Base-by-base conservation (phyloP, 1,140 invertebrate species). In the Aphelenchoides besseyi region DNA sequence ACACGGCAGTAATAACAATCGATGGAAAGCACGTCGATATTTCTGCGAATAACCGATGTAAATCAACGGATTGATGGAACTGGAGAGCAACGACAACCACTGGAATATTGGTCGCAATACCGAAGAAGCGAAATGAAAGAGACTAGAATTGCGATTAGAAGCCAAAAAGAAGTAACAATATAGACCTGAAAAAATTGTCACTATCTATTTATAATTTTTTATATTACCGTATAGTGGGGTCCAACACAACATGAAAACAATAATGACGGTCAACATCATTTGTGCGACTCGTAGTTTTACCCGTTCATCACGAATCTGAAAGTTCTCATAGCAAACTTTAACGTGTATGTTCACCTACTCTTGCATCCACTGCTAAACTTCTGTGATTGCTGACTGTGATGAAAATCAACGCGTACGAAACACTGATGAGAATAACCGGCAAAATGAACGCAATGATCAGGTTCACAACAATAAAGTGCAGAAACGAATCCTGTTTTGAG, bases 21-120 rank as follows among this genome's bases (percentile, higher is more conserved):
- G 92, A 1, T 91, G 89, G 85, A 97, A 97, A 1, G 94, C 94
- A 41, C 91, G 90, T 0, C 94, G 88, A 84, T 94, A 97, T 84
- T 97, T 97, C 78, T 95, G 93, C 85, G 95, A 96, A 87, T 96
- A 95, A 85, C 93, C 95, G 0, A 94, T 93, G 85, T 97, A 97
- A n/a, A 98, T 89, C 53, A 96, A 90, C 0, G 95, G 95, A 86
- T 98, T 98, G 78, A 97, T 93, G 87, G 93, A 96, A 32, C 92
- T 94, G 85, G 97, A 97, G 23, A 93, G 93, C 0, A 92, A 90
- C 0, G 94, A 94, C 1, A 97, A 87, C 94, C 95, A 97, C 85
- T 97, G 94, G 0, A 94, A 93, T 32, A 97, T 89, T 0, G 94
- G 94, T 1, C 81, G 70, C 12, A 82, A 55, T 41, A 82, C 77